Conservation (phyloP, 2,797 vertebrate genomes). For the Acestrorhynchus altus region DNA sequence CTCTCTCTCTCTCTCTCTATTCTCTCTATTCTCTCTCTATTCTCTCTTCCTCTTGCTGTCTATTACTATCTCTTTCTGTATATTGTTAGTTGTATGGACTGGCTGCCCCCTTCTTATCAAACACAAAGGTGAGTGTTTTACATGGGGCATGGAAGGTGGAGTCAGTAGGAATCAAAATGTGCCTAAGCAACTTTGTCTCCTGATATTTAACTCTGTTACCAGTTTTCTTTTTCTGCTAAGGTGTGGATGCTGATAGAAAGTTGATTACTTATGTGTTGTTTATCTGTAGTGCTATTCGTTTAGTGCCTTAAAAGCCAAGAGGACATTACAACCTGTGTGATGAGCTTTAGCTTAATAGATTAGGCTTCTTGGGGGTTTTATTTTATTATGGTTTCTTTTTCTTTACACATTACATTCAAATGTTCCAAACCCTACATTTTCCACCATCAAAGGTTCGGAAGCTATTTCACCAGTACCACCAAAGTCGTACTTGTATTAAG, state of each 20-base stretch:
- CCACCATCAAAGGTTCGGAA: constrained; percentile 21
- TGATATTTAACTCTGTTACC: constrained; percentile 33
- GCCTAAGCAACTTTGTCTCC: constrained; percentile 26
- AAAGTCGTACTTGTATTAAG: constrained; percentile 15
- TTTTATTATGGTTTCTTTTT: constrained; percentile 52
- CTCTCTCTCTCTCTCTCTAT: constrained; percentile 43
- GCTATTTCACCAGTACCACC: constrained; percentile 7
- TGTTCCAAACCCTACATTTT: constrained; percentile 18
- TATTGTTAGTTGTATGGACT: constrained; percentile 50
- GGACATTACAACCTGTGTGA: constrained; percentile 21
- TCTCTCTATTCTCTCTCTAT: constrained; percentile 43
- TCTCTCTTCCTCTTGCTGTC: constrained; percentile 51
- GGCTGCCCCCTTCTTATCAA: constrained; percentile 50
- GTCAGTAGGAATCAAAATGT: constrained; percentile 20
- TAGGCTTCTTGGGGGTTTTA: constrained; percentile 21
- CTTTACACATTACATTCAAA: constrained; percentile 20
- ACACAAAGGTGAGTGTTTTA: constrained; percentile 64
- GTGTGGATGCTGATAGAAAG: constrained; percentile 27
- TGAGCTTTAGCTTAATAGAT: not conserved
- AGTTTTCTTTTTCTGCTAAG: constrained; percentile 24
- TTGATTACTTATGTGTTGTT: constrained; percentile 2
- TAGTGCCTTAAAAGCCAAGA: constrained; percentile 55
- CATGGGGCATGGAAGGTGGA: constrained; percentile 53
- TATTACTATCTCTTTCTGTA: constrained; percentile 49
- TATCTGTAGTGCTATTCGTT: constrained; percentile 37